Percentiles rank a stretch among this genome's conserved stretches.
phyloP scores from a whole-genome alignment of 2,888 invertebrate genomes.

The Tetragonula carbonaria region DNA sequence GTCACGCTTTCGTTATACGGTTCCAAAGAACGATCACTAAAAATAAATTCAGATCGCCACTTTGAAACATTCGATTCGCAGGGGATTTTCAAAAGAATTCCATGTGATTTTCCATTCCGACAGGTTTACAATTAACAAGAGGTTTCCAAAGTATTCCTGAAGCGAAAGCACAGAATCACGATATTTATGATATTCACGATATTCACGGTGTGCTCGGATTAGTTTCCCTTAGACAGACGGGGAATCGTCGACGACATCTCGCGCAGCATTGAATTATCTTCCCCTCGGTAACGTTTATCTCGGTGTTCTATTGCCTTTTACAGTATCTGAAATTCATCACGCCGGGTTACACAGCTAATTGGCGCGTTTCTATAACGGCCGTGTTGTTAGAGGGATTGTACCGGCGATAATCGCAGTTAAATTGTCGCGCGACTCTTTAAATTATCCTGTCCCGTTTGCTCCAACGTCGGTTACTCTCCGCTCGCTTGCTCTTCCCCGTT shows the following conservation, averaged over 20 bases:
- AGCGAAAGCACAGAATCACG: background rate
- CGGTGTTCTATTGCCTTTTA: constrained; percentile 31
- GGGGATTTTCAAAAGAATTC: too few species aligned
- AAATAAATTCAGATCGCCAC: too few species aligned
- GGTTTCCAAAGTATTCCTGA: background rate
- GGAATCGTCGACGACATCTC: constrained; percentile 14
- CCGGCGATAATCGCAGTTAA: constrained; percentile 68
- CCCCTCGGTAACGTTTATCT: constrained; percentile 34
- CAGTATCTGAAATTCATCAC: constrained; percentile 55
- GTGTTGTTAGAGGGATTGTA: constrained; percentile 66
- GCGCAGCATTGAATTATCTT: constrained; percentile 30
- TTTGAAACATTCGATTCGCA: too few species aligned
- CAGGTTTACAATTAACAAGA: background rate
- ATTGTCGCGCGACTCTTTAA: constrained; percentile 69
- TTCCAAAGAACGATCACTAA: background rate
- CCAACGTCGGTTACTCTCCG: constrained; percentile 53
- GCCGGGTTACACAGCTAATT: constrained; percentile 48
- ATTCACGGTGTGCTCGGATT: constrained; percentile 3
- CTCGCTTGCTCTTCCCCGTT: constrained; percentile 62
- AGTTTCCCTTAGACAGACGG: constrained; percentile 9
- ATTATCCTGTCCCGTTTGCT: constrained; percentile 61
- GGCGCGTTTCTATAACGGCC: constrained; percentile 64
- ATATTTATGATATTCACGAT: background rate
- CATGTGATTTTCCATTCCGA: too few species aligned
- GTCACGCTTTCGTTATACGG: background rate